A percentile compares a stretch with the other conserved stretches of the same genome.
Conservation (phyloP, 2,888 invertebrate genomes). For the Dolomedes plantarius region DNA sequence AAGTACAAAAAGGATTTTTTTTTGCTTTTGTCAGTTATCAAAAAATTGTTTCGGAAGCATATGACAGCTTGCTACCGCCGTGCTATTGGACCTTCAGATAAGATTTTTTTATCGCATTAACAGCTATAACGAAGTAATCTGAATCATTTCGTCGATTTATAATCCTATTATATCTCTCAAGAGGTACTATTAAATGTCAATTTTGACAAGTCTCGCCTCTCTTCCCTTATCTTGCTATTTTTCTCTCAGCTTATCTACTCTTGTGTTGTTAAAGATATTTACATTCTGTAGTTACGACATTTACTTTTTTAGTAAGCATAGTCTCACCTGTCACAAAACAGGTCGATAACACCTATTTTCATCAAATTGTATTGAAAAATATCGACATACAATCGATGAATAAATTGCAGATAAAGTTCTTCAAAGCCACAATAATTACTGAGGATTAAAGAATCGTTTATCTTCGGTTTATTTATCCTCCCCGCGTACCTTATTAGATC, state of each 20-base stretch:
- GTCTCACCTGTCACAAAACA: no score
- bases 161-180: constrained; percentile 19
- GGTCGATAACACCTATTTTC: no score
- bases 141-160: constrained; percentile 26
- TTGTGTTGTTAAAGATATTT: neutral
- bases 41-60: neutral
- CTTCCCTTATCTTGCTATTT: neutral
- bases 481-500: no score
- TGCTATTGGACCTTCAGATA: neutral
- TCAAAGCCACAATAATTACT: no score
- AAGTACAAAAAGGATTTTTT: neutral
- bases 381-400: no score
- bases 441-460: no score
- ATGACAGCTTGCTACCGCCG: neutral
- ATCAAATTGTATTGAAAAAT: no score
- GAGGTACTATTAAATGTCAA: constrained; percentile 31
- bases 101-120: neutral
- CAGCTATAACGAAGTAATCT: constrained; percentile 3
- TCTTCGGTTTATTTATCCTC: no score
- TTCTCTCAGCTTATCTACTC: neutral
- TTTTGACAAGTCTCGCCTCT: neutral
- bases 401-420: no score
- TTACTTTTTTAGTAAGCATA: no score
- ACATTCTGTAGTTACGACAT: no score
- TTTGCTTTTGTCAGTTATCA: neutral